Evolutionary conservation across 2,888 invertebrate species (phyloP).

Genomic region (Luffia ferchaultella): DNA sequence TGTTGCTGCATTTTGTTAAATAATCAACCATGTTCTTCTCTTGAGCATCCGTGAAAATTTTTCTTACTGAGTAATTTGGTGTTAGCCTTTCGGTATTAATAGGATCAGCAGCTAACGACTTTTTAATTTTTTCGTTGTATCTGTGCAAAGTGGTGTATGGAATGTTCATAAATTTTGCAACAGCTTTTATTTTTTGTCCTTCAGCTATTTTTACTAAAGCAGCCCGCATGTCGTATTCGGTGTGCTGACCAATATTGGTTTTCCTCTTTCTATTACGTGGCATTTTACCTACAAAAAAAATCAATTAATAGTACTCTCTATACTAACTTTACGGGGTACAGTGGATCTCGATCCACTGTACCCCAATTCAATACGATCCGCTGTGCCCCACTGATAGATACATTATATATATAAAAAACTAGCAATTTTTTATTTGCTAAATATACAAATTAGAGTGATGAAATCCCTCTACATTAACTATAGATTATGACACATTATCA

Average conservation of each 20-base stretch:
- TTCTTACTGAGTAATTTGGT: conserved; percentile 5
- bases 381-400: too few species aligned
- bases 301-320: not conserved
- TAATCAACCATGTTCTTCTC: conserved; percentile 1
- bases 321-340: conserved; percentile 6
- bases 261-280: conserved; percentile 13
- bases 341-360: too few species aligned
- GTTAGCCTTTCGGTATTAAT: not conserved
- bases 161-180: conserved; percentile 5
- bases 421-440: too few species aligned
- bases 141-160: conserved; percentile 10
- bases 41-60: conserved; percentile 3
- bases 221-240: conserved; percentile 10
- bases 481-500: too few species aligned
- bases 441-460: too few species aligned
- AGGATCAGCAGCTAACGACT: not conserved
- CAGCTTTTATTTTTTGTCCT: conserved; percentile 8
- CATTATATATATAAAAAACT: too few species aligned
- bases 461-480: too few species aligned
- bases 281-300: conserved; percentile 9
- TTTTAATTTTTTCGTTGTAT: conserved; percentile 9
- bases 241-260: conserved; percentile 11
- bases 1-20: conserved; percentile 11
- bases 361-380: too few species aligned
- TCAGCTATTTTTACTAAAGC: conserved; percentile 6